phyloP scores from a whole-genome alignment of 2,888 invertebrate genomes.

The Drosophila rellima region DNA sequence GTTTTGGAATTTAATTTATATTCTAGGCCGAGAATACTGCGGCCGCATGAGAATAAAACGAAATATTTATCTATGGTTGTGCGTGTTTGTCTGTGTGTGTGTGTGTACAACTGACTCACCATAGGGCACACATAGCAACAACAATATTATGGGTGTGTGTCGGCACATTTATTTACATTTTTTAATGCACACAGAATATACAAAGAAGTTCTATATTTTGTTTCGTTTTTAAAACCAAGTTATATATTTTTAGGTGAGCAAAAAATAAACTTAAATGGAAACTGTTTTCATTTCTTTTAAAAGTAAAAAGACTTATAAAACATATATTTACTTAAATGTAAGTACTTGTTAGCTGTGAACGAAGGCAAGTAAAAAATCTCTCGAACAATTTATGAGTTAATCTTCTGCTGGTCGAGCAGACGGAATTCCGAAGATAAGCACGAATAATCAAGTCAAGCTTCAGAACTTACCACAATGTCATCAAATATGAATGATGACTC shows the following conservation, averaged over 20 bases:
- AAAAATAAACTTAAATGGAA: constrained; percentile 52
- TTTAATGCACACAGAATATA: constrained; percentile 61
- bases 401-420: not conserved
- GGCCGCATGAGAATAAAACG: constrained; percentile 47
- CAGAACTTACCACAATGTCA: constrained; percentile 14
- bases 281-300: constrained; percentile 25
- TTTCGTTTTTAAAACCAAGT: constrained; percentile 51
- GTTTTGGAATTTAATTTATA: constrained; percentile 76
- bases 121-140: constrained; percentile 24
- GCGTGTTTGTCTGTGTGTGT: constrained; percentile 8
- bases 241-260: constrained; percentile 54
- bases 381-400: not conserved
- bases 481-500: constrained; percentile 57
- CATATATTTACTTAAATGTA: not conserved
- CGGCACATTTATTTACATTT: constrained; percentile 67
- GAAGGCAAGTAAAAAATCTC: constrained; percentile 1
- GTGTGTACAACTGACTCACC: constrained; percentile 41
- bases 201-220: constrained; percentile 47
- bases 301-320: not conserved
- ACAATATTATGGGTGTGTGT: constrained; percentile 44
- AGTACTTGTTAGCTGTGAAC: constrained; percentile 1
- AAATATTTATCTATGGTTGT: constrained; percentile 40
- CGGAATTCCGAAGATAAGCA: constrained; percentile 17
- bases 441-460: constrained; percentile 14
- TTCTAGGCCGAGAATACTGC: constrained; percentile 63